Evolutionary conservation across 1,140 invertebrate species (phyloP).

Genomic region (Microplitis demolitor): DNA sequence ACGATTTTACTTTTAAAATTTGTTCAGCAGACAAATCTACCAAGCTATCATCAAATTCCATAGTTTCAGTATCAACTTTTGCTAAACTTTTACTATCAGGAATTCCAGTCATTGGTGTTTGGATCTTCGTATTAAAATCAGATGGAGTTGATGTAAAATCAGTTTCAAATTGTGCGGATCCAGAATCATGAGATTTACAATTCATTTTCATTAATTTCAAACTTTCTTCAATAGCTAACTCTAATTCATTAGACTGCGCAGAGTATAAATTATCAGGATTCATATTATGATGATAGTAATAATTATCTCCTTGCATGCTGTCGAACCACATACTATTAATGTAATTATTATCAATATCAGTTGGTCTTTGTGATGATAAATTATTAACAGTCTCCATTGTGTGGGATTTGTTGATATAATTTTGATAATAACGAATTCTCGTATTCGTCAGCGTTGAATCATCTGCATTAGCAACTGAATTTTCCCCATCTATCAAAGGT

Average conservation of each 20-base stretch:
- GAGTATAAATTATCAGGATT: no score
- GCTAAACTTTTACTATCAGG: background rate
- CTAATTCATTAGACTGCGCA: background rate
- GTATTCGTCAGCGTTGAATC: constrained; percentile 18
- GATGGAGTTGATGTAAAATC: background rate
- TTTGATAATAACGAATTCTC: constrained; percentile 2
- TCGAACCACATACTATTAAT: no score
- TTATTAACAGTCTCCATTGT: background rate
- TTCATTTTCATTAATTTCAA: background rate
- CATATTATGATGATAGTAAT: no score
- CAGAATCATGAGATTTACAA: background rate
- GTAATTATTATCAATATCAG: background rate
- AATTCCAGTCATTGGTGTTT: background rate
- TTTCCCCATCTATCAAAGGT: constrained; percentile 29
- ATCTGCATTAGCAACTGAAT: background rate
- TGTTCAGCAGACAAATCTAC: background rate
- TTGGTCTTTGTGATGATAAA: background rate
- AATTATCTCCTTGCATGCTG: no score
- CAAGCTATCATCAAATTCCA: background rate
- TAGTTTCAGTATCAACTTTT: background rate
- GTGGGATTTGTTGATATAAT: no score
- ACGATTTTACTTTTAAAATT: constrained; percentile 28
- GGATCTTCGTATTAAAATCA: background rate
- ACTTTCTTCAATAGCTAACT: constrained; percentile 8
- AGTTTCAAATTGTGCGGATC: background rate